These are phyloP conservation scores for Pachyramphus minor DNA, from an alignment of 2,113 vertebrate species.

Conservation along the genomic window DNA sequence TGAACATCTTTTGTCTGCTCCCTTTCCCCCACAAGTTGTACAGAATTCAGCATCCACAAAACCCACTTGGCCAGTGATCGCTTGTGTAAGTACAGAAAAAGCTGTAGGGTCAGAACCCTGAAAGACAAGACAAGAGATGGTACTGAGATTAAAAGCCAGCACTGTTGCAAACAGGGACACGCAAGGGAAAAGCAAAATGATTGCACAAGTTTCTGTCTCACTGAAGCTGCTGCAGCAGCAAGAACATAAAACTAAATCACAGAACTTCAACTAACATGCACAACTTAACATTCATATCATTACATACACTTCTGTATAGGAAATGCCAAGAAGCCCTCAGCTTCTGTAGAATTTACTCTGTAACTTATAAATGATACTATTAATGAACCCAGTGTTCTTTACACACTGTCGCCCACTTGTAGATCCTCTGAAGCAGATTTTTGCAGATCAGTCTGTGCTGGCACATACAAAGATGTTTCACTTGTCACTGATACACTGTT, in stretches of 20 bases:
- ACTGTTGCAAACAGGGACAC: rapidly evolving
- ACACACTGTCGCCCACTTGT: not conserved
- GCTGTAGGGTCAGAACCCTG: constrained; percentile 95
- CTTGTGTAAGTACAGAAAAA: constrained; percentile 94
- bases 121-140: not conserved
- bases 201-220: rapidly evolving
- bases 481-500: not conserved
- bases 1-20: constrained; percentile 93
- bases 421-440: not conserved
- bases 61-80: constrained; percentile 95
- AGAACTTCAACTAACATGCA: not conserved
- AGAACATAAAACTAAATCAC: not conserved
- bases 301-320: not conserved
- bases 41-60: constrained; percentile 97
- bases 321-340: no score
- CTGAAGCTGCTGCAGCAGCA: not conserved
- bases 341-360: not conserved
- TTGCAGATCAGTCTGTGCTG: not conserved
- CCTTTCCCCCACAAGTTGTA: constrained; percentile 93
- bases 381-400: not conserved
- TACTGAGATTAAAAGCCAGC: not conserved
- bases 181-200: not conserved
- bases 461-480: not conserved
- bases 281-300: not conserved
- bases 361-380: not conserved